Evolutionary conservation across 2,113 vertebrate species (phyloP).

Genomic region (Corythaixoides concolor): DNA sequence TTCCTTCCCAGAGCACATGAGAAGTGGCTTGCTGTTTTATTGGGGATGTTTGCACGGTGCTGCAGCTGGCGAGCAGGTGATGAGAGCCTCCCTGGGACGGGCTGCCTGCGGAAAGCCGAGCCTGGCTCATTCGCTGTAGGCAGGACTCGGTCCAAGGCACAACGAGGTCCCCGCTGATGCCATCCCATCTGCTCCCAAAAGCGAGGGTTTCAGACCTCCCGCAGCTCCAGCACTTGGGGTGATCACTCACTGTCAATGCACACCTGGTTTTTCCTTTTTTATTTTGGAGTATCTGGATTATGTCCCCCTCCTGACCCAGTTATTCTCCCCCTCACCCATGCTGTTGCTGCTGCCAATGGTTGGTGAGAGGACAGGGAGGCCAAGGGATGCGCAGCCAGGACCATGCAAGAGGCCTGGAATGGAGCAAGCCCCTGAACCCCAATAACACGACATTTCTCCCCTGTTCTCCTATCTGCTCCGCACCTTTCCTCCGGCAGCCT

Average conservation of each 20-base stretch:
- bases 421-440: neutral
- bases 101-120: neutral
- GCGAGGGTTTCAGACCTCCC: rapidly evolving
- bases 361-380: neutral
- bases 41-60: neutral
- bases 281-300: neutral
- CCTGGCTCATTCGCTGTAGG: neutral
- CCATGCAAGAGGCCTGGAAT: rapidly evolving
- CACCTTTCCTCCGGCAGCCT: neutral
- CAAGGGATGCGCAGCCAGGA: neutral
- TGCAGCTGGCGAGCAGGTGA: neutral
- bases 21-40: neutral
- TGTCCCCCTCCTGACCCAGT: rapidly evolving
- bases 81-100: neutral
- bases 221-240: rapidly evolving
- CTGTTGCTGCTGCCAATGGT: rapidly evolving
- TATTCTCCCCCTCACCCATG: neutral
- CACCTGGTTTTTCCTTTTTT: neutral
- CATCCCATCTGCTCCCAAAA: neutral
- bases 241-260: neutral
- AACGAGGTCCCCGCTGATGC: neutral
- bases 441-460: rapidly evolving
- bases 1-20: neutral
- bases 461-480: neutral
- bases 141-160: rapidly evolving